A percentile compares a stretch with the other conserved stretches of the same genome.
phyloP scores from a whole-genome alignment of 2,113 vertebrate species.

The Barbus barbus region DNA sequence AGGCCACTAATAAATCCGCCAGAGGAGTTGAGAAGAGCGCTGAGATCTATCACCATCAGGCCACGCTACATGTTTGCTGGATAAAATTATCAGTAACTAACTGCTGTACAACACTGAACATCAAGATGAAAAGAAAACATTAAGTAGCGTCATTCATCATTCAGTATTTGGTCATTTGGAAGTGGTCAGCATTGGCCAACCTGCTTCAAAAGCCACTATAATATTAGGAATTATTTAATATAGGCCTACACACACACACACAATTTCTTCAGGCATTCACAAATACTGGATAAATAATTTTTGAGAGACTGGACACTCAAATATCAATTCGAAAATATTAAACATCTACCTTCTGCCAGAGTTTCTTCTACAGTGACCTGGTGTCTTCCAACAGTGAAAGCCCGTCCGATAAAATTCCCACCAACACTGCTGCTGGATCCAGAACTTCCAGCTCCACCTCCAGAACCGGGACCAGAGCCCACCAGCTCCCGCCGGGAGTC shows the following conservation, averaged over 20 bases:
- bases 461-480: constrained; percentile 89
- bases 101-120: too few species aligned
- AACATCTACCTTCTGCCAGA: constrained; percentile 88
- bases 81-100: too few species aligned
- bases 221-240: too few species aligned
- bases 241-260: too few species aligned
- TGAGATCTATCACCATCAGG: neutral
- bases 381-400: constrained; percentile 88
- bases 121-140: too few species aligned
- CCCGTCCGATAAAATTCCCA: constrained; percentile 90
- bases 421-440: constrained; percentile 83
- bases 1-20: neutral
- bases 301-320: too few species aligned
- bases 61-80: neutral
- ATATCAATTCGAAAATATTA: too few species aligned
- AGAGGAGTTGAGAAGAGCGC: neutral
- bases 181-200: neutral
- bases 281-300: too few species aligned
- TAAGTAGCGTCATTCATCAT: too few species aligned
- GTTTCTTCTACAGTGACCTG: constrained; percentile 98
- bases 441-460: constrained; percentile 81
- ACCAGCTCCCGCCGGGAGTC: constrained; percentile 94
- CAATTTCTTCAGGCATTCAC: too few species aligned
- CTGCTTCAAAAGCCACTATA: too few species aligned
- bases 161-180: too few species aligned